These are phyloP conservation scores for Philaenus spumarius DNA, from an alignment of 1,140 invertebrate species.

Conservation along the genomic window DNA sequence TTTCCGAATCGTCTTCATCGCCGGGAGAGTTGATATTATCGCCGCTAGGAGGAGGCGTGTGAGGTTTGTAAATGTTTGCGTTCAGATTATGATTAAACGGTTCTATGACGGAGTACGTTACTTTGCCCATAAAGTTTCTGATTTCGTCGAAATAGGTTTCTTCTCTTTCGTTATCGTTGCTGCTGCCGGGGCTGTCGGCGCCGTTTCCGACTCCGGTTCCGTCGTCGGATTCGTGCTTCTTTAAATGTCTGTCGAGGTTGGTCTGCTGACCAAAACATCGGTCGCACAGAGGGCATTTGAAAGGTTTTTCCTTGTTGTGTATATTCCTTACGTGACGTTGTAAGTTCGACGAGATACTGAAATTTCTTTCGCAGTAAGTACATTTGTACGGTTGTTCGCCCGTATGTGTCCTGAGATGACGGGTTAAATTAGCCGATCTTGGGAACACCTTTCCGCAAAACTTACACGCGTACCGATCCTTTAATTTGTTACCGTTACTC, in stretches of 20 bases:
- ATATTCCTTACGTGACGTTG: constrained; percentile 98
- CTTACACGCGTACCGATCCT: constrained; percentile 93
- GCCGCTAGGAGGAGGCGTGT: neutral
- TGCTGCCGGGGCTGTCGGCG: constrained; percentile 67
- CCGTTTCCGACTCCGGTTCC: constrained; percentile 30
- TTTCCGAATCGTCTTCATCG: constrained; percentile 14
- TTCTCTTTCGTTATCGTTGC: constrained; percentile 62
- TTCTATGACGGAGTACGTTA: constrained; percentile 46
- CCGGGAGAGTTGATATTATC: neutral
- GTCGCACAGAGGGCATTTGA: constrained; percentile 78
- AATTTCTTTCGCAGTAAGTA: constrained; percentile 95
- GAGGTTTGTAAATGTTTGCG: constrained; percentile 2
- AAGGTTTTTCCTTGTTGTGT: constrained; percentile 94
- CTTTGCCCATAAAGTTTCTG: constrained; percentile 80
- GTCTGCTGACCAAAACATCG: constrained; percentile 85
- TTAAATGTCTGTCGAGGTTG: constrained; percentile 91
- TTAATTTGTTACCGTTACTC: constrained; percentile 58
- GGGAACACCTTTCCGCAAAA: constrained; percentile 98
- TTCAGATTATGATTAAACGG: neutral
- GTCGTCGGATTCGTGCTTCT: constrained; percentile 77
- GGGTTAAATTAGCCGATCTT: constrained; percentile 91
- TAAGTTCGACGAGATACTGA: constrained; percentile 96
- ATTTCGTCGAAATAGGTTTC: constrained; percentile 85
- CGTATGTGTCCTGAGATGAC: constrained; percentile 93
- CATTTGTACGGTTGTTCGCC: constrained; percentile 97